Base-by-base conservation (phyloP, 2,113 vertebrate species). In the Bambusicola thoracicus region DNA sequence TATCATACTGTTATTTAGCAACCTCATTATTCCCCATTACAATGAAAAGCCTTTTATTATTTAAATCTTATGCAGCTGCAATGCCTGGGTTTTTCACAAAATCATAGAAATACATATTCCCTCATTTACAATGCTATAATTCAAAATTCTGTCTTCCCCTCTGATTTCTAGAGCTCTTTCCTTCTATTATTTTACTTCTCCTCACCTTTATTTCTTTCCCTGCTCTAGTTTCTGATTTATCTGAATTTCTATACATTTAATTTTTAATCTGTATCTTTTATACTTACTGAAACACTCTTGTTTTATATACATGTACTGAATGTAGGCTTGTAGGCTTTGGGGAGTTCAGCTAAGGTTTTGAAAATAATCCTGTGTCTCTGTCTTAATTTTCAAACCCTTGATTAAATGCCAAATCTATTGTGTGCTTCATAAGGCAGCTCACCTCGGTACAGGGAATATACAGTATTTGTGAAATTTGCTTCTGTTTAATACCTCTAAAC, bases 1-100 rank as follows among this genome's bases (percentile, higher is more conserved):
- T 72, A 76, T 81, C 73, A 72, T 53, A 62, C 15, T 53, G 30
- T 75, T 94, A 84, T 94, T 96, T 94, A 95, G 69, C 34, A 88
- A 63, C 29, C 68, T 91, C 88, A 36, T 59, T 95, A 46, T 91
- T 93, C 90, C 19, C 11, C 29, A 85, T 85, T 91, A 87, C 22
- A 72, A 53, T 40, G 38, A 44, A 87, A 93, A 87, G 14, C 12
- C 21, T 84, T 90, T 75, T 68, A 55, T 14, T 58, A 24, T 89
- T 91, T 76, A 89, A 87, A 87, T 87, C 11, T 87, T 62, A 69
- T 85, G n/a, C 19, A 89, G 36, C 15, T 75, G 53, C 13, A 65
- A 16, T 25, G 10, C 30, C 2, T 25, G 77, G 6, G 2, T 80
- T 89, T 91, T 87, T 16, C 49, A 81, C 19, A 85, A 77, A 85